Evolutionary conservation across 2,113 vertebrate species (phyloP).

Genomic region (Pterophyllum scalare): DNA sequence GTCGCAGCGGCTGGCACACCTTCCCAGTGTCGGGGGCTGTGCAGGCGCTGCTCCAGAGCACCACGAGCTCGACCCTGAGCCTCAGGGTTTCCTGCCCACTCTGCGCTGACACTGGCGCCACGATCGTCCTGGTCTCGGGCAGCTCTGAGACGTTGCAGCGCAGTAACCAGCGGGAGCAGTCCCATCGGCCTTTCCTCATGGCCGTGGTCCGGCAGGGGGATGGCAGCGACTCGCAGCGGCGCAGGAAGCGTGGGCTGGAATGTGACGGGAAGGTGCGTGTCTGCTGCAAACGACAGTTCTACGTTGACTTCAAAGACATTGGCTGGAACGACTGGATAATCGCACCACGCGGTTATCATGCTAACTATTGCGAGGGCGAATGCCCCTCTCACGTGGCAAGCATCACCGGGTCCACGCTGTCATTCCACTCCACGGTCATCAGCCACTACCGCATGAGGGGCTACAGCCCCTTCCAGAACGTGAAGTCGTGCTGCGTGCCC

Average conservation of each 20-base stretch:
- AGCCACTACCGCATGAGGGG: conserved; percentile 97
- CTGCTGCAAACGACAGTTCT: conserved; percentile 98
- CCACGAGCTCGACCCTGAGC: conserved; percentile 71
- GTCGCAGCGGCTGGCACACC: conserved; percentile 96
- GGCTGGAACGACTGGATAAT: conserved; percentile 99
- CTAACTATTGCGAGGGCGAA: conserved; percentile 98
- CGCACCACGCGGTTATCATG: conserved; percentile 93
- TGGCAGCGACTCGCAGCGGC: conserved; percentile 81
- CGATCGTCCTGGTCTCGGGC: conserved; percentile 80
- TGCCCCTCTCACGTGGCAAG: conserved; percentile 94
- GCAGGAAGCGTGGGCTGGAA: conserved; percentile 92
- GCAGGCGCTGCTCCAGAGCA: conserved; percentile 83
- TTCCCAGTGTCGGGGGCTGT: conserved; percentile 89
- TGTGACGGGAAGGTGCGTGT: conserved; percentile 95
- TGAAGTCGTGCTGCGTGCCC: conserved; percentile 96
- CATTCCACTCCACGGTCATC: conserved; percentile 98
- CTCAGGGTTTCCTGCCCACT: conserved; percentile 89
- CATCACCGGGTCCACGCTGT: conserved; percentile 90
- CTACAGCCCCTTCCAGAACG: conserved; percentile 93
- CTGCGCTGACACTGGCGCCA: conserved; percentile 88
- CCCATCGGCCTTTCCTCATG: conserved; percentile 96
- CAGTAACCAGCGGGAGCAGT: conserved; percentile 89
- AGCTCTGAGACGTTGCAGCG: conserved; percentile 59
- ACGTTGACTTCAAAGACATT: conserved; percentile 97
- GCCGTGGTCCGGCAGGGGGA: conserved; percentile 89